Evolutionary conservation across 2,113 vertebrate genomes (phyloP), one percentile per base, ranked within the genome.

Genomic region (Montifringilla adamsi): DNA sequence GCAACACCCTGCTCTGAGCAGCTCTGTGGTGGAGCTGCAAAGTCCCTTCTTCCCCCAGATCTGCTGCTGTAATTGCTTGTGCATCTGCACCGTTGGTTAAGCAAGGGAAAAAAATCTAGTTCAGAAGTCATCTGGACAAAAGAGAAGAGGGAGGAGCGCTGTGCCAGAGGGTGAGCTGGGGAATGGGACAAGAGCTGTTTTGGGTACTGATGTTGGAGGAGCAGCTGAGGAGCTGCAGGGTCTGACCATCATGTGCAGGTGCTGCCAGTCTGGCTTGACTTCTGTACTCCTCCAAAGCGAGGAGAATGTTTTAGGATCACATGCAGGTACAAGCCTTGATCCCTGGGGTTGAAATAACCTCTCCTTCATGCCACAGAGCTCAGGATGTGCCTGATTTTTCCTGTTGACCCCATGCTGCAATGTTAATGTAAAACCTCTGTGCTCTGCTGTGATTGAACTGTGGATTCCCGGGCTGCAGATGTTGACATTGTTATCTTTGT

Each of bases 361-460:
- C 47, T 59, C 44, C 14, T 82, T 53, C 8, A 1, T 55, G 55
- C 63, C 30, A 4, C 2, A 0, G 78, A 79, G 55, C 78, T 89
- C 70, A 60, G 91, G 78, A 46, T 66, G 72, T 66, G 46, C 90
- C 82, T 91, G 82, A 83, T 94, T 90, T 93, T 89, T 95, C 49
- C 82, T 85, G 70, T 39, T 93, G 92, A 94, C 85, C 93, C 67
- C 6, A 9, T 58, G 63, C 92, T 70, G 67, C 72, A 87, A 4
- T 90, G 95, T 95, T 87, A 95, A 76, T 91, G 80, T 70, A 73
- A 94, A 96, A 63, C 59, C 85, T 90, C 78, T 83, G 87, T 91
- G 44, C 78, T 93, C 74, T 3, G 69, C 87, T 96, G 91, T 37
- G 89, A 75, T 39, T 72, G 89, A 96, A 73, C 55, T 37, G 30